phyloP scores from a whole-genome alignment of 2,113 vertebrate genomes.

The Manacus vitellinus region DNA sequence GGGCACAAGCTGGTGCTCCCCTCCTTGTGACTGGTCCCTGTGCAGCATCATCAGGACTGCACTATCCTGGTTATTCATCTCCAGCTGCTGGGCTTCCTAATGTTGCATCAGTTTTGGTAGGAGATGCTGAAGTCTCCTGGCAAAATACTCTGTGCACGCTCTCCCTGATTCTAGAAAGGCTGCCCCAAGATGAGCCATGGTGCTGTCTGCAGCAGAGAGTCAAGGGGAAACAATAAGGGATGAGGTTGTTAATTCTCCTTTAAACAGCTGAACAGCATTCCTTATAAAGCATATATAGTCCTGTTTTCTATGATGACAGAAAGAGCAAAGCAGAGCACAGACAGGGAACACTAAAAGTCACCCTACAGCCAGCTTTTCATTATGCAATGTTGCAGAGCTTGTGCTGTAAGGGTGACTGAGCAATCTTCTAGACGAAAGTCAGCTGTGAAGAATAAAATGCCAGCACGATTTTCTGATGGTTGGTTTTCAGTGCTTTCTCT shows the following conservation, averaged over 20 bases:
- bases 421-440: constrained; percentile 22
- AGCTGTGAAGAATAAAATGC: constrained; percentile 7
- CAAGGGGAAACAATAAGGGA: background rate
- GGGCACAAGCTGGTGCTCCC: background rate
- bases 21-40: background rate
- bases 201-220: background rate
- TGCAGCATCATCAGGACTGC: fast-evolving
- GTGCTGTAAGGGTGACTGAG: constrained; percentile 29
- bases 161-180: background rate
- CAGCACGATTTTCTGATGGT: background rate
- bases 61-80: background rate
- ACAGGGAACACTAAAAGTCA: background rate
- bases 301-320: background rate
- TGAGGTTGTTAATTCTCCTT: background rate
- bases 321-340: background rate
- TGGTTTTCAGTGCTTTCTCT: background rate
- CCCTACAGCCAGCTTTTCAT: constrained; percentile 15
- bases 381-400: constrained; percentile 44
- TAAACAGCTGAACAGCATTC: background rate
- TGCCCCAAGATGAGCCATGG: background rate
- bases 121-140: background rate
- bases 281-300: background rate
- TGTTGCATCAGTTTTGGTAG: background rate
- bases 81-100: background rate
- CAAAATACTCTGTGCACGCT: background rate